phyloP scores from a whole-genome alignment of 2,888 invertebrate species.

The Cyclophora albipunctata region DNA sequence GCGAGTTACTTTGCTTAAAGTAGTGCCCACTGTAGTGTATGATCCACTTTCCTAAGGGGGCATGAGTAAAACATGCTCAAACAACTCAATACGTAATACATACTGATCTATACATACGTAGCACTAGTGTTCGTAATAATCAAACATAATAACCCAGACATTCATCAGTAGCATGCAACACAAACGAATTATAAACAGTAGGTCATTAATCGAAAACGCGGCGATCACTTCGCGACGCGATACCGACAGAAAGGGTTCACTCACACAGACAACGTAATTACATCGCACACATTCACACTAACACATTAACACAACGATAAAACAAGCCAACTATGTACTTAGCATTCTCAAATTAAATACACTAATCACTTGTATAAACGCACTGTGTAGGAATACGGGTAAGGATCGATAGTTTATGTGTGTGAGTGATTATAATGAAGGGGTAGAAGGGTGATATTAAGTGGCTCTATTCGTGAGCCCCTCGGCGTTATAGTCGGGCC shows the following conservation, averaged over 20 bases:
- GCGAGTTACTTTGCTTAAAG: too few species aligned
- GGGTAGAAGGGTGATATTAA: slow-evolving; percentile 73
- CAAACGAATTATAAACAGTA: background rate
- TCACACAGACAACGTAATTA: slow-evolving; percentile 54
- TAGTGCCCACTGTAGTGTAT: too few species aligned
- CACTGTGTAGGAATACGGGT: slow-evolving; percentile 46
- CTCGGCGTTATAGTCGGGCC: slow-evolving; percentile 60
- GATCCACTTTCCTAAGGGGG: too few species aligned
- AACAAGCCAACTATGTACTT: slow-evolving; percentile 74
- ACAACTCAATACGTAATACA: too few species aligned
- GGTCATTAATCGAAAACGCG: slow-evolving; percentile 57
- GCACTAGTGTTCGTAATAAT: too few species aligned
- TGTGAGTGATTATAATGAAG: slow-evolving; percentile 73
- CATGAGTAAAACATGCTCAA: too few species aligned
- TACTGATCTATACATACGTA: too few species aligned
- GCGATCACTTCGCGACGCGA: slow-evolving; percentile 55
- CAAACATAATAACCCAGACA: too few species aligned
- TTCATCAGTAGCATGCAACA: too few species aligned
- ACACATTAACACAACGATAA: slow-evolving; percentile 54
- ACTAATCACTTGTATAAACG: slow-evolving; percentile 74
- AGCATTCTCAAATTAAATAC: slow-evolving; percentile 76
- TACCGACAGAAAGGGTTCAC: slow-evolving; percentile 59
- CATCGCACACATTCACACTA: slow-evolving; percentile 40
- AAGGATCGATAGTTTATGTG: slow-evolving; percentile 63
- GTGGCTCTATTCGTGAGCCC: slow-evolving; percentile 69